Base-by-base conservation (phyloP, 2,888 invertebrate species). In the Teleiodes luculella region DNA sequence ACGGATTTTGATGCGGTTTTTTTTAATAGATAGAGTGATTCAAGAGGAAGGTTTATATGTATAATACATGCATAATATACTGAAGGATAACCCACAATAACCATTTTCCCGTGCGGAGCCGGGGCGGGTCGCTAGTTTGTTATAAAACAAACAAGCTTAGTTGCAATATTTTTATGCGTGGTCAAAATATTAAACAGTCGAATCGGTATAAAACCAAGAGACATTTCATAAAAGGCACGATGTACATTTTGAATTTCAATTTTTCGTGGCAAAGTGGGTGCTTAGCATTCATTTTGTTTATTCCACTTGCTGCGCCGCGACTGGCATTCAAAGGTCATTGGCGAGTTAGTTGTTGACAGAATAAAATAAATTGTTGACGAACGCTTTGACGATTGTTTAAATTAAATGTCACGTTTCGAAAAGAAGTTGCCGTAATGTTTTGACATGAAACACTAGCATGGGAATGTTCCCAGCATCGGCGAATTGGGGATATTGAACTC, bases 241-340 rank as follows among this genome's bases (percentile, higher is more conserved):
- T 16, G 8, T 49, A 16, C 35, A 6, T 35, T 33, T 35, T 33
- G 33, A 33, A 48, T 48, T 48, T 33, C 35, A 46, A 46, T 28
- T 31, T 31, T 11, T 16, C 31, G 24, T 5, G 5, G 18, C 20
- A 33, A 47, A 46, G 45, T 51, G 31, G 33, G 45, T 51, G 36
- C 46, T 52, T 52, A 39, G 39, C 41, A 50, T 53, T 48, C 47
- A 46, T 45, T 49, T 51, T 30, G 48, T 56, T 49, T 53, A 56
- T 51, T 56, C 50, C n/a, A 39, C 16, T 39, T 24, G 24, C n/a
- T 3, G 14, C 7, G n/a, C 33, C 39, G 16, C n/a, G 31, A 43
- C 59, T 73, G 78, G 66, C 72, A 76, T 80, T 80, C 69, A 78
- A 76, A 76, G 75, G 78, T 76, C 71, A 68, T 67, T 67, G 71